Percentiles rank a stretch among this genome's conserved stretches.
These are phyloP conservation scores for Huso huso DNA, from an alignment of 2,797 vertebrate genomes.

Conservation along the genomic window DNA sequence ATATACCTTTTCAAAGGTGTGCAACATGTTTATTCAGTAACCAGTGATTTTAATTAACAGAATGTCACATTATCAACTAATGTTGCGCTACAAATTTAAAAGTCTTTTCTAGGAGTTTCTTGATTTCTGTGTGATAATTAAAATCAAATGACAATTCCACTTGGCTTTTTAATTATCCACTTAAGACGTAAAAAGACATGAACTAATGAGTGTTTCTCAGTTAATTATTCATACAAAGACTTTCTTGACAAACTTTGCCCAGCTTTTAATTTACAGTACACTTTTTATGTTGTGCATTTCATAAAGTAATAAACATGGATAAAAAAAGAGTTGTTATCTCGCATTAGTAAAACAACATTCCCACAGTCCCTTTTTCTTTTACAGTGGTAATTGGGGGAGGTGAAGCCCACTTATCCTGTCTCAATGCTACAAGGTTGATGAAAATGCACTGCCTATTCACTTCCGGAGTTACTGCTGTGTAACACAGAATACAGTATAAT, in stretches of 20 bases:
- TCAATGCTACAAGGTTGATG: too few species aligned
- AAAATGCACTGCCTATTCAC: too few species aligned
- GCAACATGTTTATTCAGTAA: constrained; percentile 64
- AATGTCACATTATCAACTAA: constrained; percentile 47
- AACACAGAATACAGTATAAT: too few species aligned
- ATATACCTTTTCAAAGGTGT: constrained; percentile 58
- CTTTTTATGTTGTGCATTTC: too few species aligned
- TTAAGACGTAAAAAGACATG: constrained; percentile 36
- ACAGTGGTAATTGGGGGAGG: too few species aligned
- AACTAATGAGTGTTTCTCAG: constrained; percentile 8
- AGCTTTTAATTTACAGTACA: too few species aligned
- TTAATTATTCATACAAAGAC: constrained; percentile 50
- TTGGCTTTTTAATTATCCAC: constrained; percentile 61
- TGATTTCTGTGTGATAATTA: constrained; percentile 62
- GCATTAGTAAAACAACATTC: too few species aligned
- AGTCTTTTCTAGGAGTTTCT: constrained; percentile 32
- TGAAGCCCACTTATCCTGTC: too few species aligned
- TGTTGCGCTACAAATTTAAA: constrained; percentile 54
- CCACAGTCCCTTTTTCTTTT: too few species aligned
- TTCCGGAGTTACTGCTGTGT: too few species aligned
- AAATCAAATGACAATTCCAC: constrained; percentile 64
- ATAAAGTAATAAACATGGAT: too few species aligned
- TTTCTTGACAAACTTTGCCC: constrained; percentile 18
- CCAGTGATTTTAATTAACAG: constrained; percentile 64
- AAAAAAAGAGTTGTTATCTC: too few species aligned